Base-by-base conservation (phyloP, 1,140 invertebrate genomes). In the Himalopsyche phryganea region DNA sequence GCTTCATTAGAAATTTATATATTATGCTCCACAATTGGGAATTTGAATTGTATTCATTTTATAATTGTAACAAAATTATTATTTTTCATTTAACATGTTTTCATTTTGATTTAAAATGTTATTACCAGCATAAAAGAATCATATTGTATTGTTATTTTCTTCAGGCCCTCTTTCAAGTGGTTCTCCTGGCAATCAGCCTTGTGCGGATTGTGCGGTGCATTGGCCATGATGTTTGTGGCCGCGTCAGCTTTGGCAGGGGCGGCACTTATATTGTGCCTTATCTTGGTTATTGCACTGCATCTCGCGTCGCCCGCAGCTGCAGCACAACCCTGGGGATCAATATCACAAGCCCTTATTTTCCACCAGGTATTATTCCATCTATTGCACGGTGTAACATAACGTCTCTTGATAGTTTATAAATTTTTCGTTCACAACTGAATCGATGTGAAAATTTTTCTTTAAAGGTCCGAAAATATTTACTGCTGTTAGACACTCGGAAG, bases 271-370 rank as follows among this genome's bases (percentile, higher is more conserved):
- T 73, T 96, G 3, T 94, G 92, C 71, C 76, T 95, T 41, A 71
- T 91, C 33, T 75, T 98, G 17, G 85, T 97, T 13, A 85, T 96
- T 44, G 81, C 89, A 2, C 76, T 98, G 35, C 94, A 98, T 78
- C 76, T 98, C n/a, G 89, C 96, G 68, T 95, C 94, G 0, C 92
- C 96, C 0, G 88, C 89, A 28, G 91, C 91, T 17, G 83, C 84
- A 4, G 76, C 76, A 1, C 75, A 78, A 20, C 80, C 81, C 7
- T 99, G 97, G 96, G 97, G 97, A 10, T 97, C 94, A 42, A 97
- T 99, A 65, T 96, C 92, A 44, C 97, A 99, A 80, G 97, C 97
- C 10, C 81, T 99, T 4, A 98, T 99, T 69, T 99, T 99, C 74
- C 97, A 99, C 72, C 97, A 99, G 84, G 90, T 89, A 64, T 58